These are phyloP conservation scores for Zhuqinia jingwanae DNA, from an alignment of 2,888 invertebrate species.

Conservation along the genomic window DNA sequence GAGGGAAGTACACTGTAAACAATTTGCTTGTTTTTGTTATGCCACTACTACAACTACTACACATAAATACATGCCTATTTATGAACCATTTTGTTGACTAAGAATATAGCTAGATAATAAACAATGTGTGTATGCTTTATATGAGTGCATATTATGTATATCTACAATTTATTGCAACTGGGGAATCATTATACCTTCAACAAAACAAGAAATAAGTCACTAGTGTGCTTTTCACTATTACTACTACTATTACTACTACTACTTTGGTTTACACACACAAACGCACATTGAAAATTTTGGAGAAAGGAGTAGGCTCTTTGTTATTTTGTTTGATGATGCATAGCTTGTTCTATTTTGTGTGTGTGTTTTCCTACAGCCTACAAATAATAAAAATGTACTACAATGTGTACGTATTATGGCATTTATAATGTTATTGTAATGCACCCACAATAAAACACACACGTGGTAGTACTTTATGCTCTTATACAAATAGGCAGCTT, in stretches of 20 bases:
- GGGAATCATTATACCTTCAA: slow-evolving; percentile 24
- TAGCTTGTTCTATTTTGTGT: slow-evolving; percentile 40
- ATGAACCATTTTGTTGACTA: too few relatives aligned
- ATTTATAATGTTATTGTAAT: not conserved
- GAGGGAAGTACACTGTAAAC: not conserved
- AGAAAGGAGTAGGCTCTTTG: slow-evolving; percentile 12
- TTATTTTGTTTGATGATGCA: slow-evolving; percentile 55
- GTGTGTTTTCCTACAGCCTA: too few relatives aligned
- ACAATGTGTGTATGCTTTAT: not conserved
- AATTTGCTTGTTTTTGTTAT: too few relatives aligned
- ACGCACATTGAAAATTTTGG: slow-evolving; percentile 8
- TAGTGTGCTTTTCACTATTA: slow-evolving; percentile 12
- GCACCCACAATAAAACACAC: not conserved
- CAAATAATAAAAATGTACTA: slow-evolving; percentile 20
- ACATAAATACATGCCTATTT: not conserved
- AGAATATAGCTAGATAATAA: not conserved
- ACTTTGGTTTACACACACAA: not conserved
- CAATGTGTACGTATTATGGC: too few relatives aligned
- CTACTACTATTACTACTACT: too few relatives aligned
- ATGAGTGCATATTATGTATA: too few relatives aligned
- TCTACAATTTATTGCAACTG: slow-evolving; percentile 22
- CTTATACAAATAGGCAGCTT: not conserved
- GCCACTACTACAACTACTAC: not conserved
- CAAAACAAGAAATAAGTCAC: slow-evolving; percentile 45
- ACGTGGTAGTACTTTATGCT: not conserved